Base-by-base conservation (phyloP, 2,113 vertebrate genomes). In the Chroicocephalus ridibundus region DNA sequence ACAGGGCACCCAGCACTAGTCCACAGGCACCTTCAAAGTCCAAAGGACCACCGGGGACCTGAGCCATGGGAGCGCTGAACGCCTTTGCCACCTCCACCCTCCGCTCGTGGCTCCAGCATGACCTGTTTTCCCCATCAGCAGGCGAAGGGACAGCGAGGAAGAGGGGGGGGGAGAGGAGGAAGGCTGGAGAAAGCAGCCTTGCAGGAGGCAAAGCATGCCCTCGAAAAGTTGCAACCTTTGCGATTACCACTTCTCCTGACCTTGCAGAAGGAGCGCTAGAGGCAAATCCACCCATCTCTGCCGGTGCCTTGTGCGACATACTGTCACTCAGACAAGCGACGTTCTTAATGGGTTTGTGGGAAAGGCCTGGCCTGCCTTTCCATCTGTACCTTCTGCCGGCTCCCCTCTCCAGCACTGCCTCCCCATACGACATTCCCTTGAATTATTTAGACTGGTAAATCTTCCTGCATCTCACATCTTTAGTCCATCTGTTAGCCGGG, bases 361-460 rank as follows among this genome's bases (percentile, higher is more conserved):
- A 97, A 98, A 98, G 97, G 97, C 97, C 97, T 94, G 98, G 97
- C 98, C 98, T 97, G 98, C 98, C 98, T 98, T 98, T 97, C 98
- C 98, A 98, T 98, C 98, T 98, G 98, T 97, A 97, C 97, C 98
- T 98, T 98, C 98, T 98, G 98, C 98, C 44, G 93, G 97, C 95
- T 98, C 96, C 96, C 96, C 97, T 97, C 84, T 94, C 95, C 97
- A 97, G 97, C 93, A 66, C 97, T 96, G 96, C 97, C 96, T 97
- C 95, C 97, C 98, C 98, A 97, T 96, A 97, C 97, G 96, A 98
- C 98, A 97, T 98, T 98, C 97, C 98, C 97, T 97, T 98, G 98
- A 98, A 98, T 98, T 98, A 98, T 98, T 98, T 98, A 98, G 98
- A 97, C 95, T 97, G 98, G 98, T 98, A 98, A 98, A 98, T 98